Conservation (phyloP, 2,797 vertebrate species). For the Harpagifer antarcticus region DNA sequence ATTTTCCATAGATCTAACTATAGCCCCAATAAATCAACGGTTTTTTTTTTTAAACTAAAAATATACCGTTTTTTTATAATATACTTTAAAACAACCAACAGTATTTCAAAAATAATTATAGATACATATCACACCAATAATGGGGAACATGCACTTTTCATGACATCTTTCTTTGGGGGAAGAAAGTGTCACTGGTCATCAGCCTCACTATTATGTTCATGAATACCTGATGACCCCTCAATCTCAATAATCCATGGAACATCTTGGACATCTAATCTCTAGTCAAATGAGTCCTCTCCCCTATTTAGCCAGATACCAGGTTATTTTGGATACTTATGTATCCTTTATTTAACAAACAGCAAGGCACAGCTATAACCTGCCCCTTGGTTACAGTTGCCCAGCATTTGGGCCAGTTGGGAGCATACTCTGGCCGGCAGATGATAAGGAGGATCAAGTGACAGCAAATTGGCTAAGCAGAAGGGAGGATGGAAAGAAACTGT, state of each 20-base stretch:
- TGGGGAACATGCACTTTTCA: neutral
- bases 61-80: neutral
- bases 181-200: neutral
- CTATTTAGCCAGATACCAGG: slow-evolving; percentile 10
- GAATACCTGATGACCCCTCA: slow-evolving; percentile 45
- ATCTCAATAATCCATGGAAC: slow-evolving; percentile 48
- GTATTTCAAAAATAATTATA: neutral
- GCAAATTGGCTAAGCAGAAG: slow-evolving; percentile 49
- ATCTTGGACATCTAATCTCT: neutral
- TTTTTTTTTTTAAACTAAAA: too few species aligned
- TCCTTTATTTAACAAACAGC: slow-evolving; percentile 83
- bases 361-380: slow-evolving; percentile 84
- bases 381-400: slow-evolving; percentile 93
- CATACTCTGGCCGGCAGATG: slow-evolving; percentile 81
- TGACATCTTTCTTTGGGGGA: neutral
- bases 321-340: slow-evolving; percentile 47
- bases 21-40: neutral
- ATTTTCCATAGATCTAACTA: slow-evolving; percentile 26
- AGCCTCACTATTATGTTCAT: slow-evolving; percentile 5
- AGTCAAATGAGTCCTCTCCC: slow-evolving; percentile 12
- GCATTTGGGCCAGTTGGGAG: slow-evolving; percentile 85
- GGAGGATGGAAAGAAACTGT: slow-evolving; percentile 62
- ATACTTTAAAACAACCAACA: slow-evolving; percentile 4
- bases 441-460: slow-evolving; percentile 85
- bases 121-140: neutral